Base-by-base conservation (phyloP, 2,797 vertebrate genomes). In the Enteromius trimaculatus region DNA sequence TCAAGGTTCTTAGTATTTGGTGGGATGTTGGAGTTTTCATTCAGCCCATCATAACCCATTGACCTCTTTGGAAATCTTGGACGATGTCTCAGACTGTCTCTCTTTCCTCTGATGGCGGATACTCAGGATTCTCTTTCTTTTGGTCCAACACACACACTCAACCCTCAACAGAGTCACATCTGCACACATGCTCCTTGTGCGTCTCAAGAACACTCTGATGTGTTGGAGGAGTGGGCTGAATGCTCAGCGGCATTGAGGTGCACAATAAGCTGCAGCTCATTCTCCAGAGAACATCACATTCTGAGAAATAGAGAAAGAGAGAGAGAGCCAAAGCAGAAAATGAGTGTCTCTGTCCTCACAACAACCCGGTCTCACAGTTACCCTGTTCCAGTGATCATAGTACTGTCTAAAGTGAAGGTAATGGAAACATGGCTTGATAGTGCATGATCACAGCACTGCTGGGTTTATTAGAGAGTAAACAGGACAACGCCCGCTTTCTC, bases 241-340 rank as follows among this genome's bases (percentile, higher is more conserved):
- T 68, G 51, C 68, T 80, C 58, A 37, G 44, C 62, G 80, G 77
- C 62, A 84, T 62, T 77, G 72, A 86, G 82, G 72, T 58, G 51
- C 85, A 87, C 84, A 78, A 81, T 81, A 83, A 81, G 51, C 47
- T 82, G 60, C 34, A 72, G 51, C 69, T 81, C 71, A 70, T 81
- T 77, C 19, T 81, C 74, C 60, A 82, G 17, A 85, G 74, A 64
- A 85, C 76, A 79, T 58, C 26, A 47, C 16, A 44, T 79, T 86
- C 68, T 82, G 37, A 65, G 74, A 58, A 70, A 31, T 0, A 37
- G 13, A 60, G 55, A 4, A 3, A 60, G 19, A n/a, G 17, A 75
- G 66, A 31, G 37, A 3, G 62, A 77, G 71, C 60, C 58, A 80
- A 65, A 78, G 51, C n/a, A 74, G 34, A 51, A 81, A 64, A 74